Base-by-base conservation (phyloP, 1,140 invertebrate genomes). In the Aplysia californica region DNA sequence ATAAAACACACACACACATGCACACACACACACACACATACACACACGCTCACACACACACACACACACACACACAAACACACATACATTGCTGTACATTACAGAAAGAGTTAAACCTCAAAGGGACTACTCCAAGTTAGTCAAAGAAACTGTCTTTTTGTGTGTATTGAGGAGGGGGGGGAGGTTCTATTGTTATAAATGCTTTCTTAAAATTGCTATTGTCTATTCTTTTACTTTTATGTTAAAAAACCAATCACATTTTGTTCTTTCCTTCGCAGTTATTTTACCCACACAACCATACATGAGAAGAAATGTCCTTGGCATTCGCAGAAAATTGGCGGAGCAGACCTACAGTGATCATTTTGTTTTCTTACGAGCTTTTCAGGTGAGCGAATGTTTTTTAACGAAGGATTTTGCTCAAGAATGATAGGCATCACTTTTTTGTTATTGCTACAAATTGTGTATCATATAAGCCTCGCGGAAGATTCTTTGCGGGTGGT, bases 281-380 rank as follows among this genome's bases (percentile, higher is more conserved):
- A 86, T 95, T 44, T 88, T 97, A 38, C 95, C 95, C 4, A 85
- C 91, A 36, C 91, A 93, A 77, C 92, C 94, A 0, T 92, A 92
- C 71, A 91, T 93, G 79, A 93, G 94, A 87, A 91, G 92, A 82
- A 90, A 92, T 21, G 93, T 93, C 1, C 86, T 88, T 6, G 86
- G 89, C 33, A 92, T 92, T 31, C 91, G 94, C 39, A 92, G 93
- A 76, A 93, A 94, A 75, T 93, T 98, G 77, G 92, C 95, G 0
- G 92, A 93, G 1, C 93, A 93, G 61, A 93, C 95, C 15, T 94
- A 93, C 78, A 98, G 96, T 78, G 98, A 99, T 91, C 97, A 99
- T 86, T 95, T 99, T 92, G 92, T 94, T 5, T 91, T 98, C 39
- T 90, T 99, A 5, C 91, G 95, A 83, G 93, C 95, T 0, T 98